phyloP scores from a whole-genome alignment of 1,140 invertebrate genomes.

The Apis cerana region DNA sequence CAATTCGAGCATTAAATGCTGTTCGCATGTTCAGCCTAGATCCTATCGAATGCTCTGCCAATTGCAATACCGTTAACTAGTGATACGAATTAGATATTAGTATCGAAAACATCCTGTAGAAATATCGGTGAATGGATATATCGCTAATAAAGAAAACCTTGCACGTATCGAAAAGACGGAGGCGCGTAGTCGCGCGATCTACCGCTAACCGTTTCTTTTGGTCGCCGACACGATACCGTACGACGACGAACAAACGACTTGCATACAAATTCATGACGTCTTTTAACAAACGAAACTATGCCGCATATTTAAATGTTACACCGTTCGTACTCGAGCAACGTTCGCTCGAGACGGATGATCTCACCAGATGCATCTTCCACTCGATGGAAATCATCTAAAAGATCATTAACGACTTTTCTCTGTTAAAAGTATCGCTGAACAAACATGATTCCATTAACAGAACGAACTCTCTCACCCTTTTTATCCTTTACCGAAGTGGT shows the following conservation, averaged over 20 bases:
- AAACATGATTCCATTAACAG: not conserved
- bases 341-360: not conserved
- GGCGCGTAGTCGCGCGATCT: slow-evolving; percentile 35
- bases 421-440: not conserved
- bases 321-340: not conserved
- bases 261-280: slow-evolving; percentile 57
- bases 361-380: slow-evolving; percentile 3
- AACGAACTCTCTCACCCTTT: slow-evolving; percentile 52
- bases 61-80: not conserved
- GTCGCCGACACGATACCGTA: slow-evolving; percentile 57
- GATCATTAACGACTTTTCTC: not conserved
- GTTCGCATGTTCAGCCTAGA: not conserved
- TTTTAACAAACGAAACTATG: slow-evolving; percentile 41
- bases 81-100: slow-evolving; percentile 12
- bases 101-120: not conserved
- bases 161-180: slow-evolving; percentile 45
- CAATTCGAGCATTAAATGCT: not conserved
- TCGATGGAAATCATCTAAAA: not conserved
- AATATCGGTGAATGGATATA: slow-evolving; percentile 34
- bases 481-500: slow-evolving; percentile 31
- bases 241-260: slow-evolving; percentile 10
- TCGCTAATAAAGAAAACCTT: slow-evolving; percentile 49
- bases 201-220: slow-evolving; percentile 60
- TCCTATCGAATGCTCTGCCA: not conserved
- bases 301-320: not conserved